Conservation (phyloP, 2,888 invertebrate genomes). For the Augiades crinisus region DNA sequence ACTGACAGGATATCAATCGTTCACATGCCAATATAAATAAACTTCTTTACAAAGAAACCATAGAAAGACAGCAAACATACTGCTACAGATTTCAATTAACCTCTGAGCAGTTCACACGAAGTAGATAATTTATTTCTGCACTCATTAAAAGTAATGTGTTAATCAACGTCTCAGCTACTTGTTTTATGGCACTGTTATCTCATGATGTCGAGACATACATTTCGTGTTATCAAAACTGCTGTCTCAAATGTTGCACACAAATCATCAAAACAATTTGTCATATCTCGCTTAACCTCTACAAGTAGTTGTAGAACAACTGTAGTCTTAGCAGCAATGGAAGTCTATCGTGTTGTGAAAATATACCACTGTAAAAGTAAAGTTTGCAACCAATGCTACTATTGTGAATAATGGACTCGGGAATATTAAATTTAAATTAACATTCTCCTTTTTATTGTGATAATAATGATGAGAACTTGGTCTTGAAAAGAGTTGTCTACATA, state of each 20-base stretch:
- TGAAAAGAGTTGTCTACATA: too few species aligned
- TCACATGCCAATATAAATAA: background rate
- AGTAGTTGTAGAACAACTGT: background rate
- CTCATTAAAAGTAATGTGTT: constrained; percentile 2
- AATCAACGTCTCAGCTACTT: background rate
- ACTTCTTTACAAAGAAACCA: background rate
- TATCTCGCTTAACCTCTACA: background rate
- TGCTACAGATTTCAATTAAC: background rate
- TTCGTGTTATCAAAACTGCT: constrained; percentile 1
- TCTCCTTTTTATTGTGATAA: background rate
- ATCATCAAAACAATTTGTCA: constrained; percentile 10
- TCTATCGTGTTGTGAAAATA: constrained; percentile 1
- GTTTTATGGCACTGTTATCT: constrained; percentile 6
- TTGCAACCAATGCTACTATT: background rate
- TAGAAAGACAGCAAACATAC: background rate
- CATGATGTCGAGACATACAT: background rate
- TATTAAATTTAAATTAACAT: too few species aligned
- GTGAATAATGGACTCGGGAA: constrained; percentile 19
- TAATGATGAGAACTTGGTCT: background rate
- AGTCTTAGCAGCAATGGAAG: background rate
- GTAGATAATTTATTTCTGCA: constrained; percentile 5
- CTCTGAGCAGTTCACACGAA: background rate
- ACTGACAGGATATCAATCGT: background rate
- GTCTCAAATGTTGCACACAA: constrained; percentile 4
- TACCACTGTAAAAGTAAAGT: constrained; percentile 1